Evolutionary conservation across 2,797 vertebrate genomes (phyloP).

Genomic region (Acrocephalus scirpaceus): DNA sequence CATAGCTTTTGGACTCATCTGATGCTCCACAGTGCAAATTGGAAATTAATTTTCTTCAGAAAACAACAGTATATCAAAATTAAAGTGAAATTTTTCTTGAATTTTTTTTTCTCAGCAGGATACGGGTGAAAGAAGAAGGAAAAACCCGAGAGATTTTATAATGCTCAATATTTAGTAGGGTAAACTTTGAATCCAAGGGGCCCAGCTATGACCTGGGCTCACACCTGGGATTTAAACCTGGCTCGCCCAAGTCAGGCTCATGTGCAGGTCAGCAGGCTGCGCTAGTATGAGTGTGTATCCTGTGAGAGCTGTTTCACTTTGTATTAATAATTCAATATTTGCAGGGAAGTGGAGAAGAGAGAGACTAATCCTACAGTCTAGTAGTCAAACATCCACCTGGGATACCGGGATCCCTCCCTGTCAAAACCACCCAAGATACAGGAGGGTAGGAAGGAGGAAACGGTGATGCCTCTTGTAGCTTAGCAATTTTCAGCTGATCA

Average conservation of each 20-base stretch:
- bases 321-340: slow-evolving; percentile 54
- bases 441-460: background rate
- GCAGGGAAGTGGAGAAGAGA: background rate
- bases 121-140: background rate
- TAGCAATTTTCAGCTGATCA: background rate
- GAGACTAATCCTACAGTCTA: slow-evolving; percentile 26
- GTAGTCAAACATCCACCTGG: slow-evolving; percentile 15
- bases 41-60: background rate
- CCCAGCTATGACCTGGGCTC: background rate
- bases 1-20: background rate
- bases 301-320: background rate
- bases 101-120: background rate
- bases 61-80: background rate
- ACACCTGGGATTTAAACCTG: background rate
- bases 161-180: background rate
- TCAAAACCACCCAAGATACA: background rate
- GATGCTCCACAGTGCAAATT: background rate
- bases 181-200: background rate
- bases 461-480: background rate
- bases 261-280: background rate
- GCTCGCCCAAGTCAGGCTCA: background rate
- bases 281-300: background rate
- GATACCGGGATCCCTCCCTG: background rate
- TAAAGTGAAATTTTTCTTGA: background rate
- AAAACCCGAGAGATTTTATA: background rate